Evolutionary conservation across 37 sponge, comb jelly and placozoan genomes (phyloP).

Genomic region (Amphimedon queenslandica): DNA sequence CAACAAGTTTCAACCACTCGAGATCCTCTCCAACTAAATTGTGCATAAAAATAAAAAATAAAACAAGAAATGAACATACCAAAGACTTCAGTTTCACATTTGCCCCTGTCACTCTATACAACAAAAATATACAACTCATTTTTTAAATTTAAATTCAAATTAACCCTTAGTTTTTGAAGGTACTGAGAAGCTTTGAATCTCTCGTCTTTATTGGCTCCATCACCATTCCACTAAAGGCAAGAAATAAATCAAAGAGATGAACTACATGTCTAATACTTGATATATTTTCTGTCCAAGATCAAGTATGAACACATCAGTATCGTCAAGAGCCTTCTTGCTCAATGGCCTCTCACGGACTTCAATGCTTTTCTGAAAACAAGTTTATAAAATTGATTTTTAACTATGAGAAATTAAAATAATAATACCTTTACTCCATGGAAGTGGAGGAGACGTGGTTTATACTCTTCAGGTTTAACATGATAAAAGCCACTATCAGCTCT

Average conservation of each 20-base stretch:
- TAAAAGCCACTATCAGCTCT: constrained; percentile 82
- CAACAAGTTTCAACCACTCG: background rate
- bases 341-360: constrained; percentile 39
- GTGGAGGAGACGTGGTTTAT: constrained; percentile 71
- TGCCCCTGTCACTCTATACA: background rate
- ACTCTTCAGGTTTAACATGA: constrained; percentile 77
- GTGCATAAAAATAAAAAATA: no score
- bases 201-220: constrained; percentile 80
- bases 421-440: constrained; percentile 64
- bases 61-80: no score
- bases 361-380: constrained; percentile 21
- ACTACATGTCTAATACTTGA: constrained; percentile 39
- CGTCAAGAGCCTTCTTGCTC: constrained; percentile 51
- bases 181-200: constrained; percentile 67
- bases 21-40: background rate
- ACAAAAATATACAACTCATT: background rate
- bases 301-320: constrained; percentile 79
- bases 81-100: constrained; percentile 10
- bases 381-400: no score
- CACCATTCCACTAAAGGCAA: constrained; percentile 63
- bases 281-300: constrained; percentile 71
- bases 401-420: no score
- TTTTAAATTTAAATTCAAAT: background rate
- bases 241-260: background rate
- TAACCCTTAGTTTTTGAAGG: constrained; percentile 48